Conservation (phyloP, 2,113 vertebrate genomes). For the Eudorcas thomsonii region DNA sequence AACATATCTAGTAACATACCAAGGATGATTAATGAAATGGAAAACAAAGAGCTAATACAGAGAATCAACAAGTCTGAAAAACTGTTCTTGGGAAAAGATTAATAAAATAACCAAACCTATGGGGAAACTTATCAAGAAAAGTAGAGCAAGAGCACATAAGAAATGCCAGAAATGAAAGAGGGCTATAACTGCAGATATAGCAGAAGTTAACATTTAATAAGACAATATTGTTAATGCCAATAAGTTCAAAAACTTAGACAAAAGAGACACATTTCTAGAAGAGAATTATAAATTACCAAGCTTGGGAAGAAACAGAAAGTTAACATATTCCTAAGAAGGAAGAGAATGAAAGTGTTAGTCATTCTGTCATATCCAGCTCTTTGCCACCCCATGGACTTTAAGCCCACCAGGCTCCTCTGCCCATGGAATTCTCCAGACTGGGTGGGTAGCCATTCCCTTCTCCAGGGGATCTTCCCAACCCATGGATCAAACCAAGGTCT, state of each 20-base stretch:
- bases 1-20: background rate
- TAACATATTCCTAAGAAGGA: background rate
- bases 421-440: background rate
- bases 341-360: background rate
- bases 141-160: background rate
- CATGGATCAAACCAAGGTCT: background rate
- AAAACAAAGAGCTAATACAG: background rate
- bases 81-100: background rate
- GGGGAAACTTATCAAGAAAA: background rate
- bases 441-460: background rate
- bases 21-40: background rate
- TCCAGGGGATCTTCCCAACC: background rate
- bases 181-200: background rate
- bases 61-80: constrained; percentile 26
- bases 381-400: background rate
- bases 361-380: background rate
- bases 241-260: constrained; percentile 5
- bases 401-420: background rate
- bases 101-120: background rate
- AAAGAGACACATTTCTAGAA: background rate
- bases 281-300: background rate
- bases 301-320: background rate
- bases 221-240: background rate
- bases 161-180: background rate
- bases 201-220: constrained; percentile 40